Evolutionary conservation across 2,797 vertebrate genomes (phyloP).

Genomic region (Semaprochilodus insignis): DNA sequence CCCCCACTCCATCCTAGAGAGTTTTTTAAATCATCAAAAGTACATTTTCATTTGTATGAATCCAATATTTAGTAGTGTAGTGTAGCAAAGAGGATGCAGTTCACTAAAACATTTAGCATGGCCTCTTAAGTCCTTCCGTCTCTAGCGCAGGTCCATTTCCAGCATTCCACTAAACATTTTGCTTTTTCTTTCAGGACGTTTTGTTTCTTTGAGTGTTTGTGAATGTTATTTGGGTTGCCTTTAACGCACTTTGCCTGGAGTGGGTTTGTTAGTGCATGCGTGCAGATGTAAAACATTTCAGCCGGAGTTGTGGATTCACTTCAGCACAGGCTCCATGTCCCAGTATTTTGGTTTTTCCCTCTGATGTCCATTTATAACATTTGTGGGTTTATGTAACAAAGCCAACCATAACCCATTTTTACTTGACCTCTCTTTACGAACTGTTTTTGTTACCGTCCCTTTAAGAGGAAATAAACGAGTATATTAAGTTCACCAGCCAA

Average conservation of each 20-base stretch:
- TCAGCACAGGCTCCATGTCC: too few relatives aligned
- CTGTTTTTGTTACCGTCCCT: too few relatives aligned
- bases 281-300: background rate
- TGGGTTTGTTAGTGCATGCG: background rate
- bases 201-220: constrained; percentile 8
- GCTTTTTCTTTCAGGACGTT: constrained; percentile 25
- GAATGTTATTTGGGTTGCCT: background rate
- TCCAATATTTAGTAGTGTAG: constrained; percentile 73
- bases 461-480: too few relatives aligned
- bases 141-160: constrained; percentile 69
- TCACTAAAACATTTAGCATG: constrained; percentile 70
- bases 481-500: too few relatives aligned
- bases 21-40: constrained; percentile 35
- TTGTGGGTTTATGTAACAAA: too few relatives aligned
- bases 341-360: too few relatives aligned
- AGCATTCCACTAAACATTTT: constrained; percentile 31
- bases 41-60: constrained; percentile 28
- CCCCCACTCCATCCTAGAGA: constrained; percentile 24
- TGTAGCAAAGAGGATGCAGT: constrained; percentile 49
- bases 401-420: too few relatives aligned
- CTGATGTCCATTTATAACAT: too few relatives aligned
- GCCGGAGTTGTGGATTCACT: background rate
- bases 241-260: background rate
- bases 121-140: constrained; percentile 53
- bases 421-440: too few relatives aligned